Evolutionary conservation across 1,140 invertebrate genomes (phyloP).

Genomic region (Bombus breviceps): DNA sequence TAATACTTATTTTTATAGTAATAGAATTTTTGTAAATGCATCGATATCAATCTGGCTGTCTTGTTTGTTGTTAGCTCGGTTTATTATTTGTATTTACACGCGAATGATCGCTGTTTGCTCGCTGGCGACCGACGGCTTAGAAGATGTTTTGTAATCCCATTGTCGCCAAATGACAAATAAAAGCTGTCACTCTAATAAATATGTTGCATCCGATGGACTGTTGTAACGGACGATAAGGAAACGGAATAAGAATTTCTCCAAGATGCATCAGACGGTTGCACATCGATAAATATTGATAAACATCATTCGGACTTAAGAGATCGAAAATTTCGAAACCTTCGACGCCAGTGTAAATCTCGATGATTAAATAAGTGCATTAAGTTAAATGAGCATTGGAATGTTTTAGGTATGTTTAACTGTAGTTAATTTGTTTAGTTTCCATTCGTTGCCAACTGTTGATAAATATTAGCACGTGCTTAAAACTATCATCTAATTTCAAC

Average conservation of each 20-base stretch:
- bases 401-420: too few species aligned
- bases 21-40: neutral
- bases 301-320: neutral
- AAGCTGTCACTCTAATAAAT: constrained; percentile 61
- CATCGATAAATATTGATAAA: constrained; percentile 35
- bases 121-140: constrained; percentile 66
- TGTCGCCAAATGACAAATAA: constrained; percentile 71
- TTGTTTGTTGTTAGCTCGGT: constrained; percentile 48
- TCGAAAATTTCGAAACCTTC: constrained; percentile 22
- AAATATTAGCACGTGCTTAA: neutral
- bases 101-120: constrained; percentile 57
- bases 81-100: constrained; percentile 71
- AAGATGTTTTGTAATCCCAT: constrained; percentile 59
- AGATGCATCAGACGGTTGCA: constrained; percentile 36
- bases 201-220: constrained; percentile 51
- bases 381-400: too few species aligned
- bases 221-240: constrained; percentile 56
- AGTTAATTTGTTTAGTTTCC: neutral
- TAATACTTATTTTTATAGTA: neutral
- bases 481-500: constrained; percentile 3
- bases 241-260: constrained; percentile 12
- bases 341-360: constrained; percentile 7
- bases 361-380: neutral
- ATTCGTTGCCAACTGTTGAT: constrained; percentile 1
- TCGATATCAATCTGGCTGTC: neutral